Percentiles rank a stretch among this genome's conserved stretches.
Conservation (phyloP, 2,797 vertebrate species). For the Aythya fuligula region DNA sequence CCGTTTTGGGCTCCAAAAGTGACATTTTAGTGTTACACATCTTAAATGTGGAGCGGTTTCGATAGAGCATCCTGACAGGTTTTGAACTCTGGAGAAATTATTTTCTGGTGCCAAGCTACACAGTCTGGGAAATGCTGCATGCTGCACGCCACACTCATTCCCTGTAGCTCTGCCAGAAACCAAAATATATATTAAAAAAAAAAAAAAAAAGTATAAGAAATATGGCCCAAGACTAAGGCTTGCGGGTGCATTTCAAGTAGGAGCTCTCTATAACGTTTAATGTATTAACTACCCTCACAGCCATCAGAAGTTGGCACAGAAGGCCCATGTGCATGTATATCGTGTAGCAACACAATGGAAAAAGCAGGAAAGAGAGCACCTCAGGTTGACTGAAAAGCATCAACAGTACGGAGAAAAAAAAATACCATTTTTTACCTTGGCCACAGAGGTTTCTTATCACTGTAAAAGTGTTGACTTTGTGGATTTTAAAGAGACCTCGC, state of each 20-base stretch:
- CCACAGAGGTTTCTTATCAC: not conserved
- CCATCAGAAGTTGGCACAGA: not conserved
- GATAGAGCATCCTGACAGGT: conserved; percentile 57
- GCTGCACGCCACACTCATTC: conserved; percentile 15
- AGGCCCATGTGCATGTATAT: not conserved
- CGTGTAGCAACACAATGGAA: not conserved
- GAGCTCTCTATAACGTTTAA: not conserved
- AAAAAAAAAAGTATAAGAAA: not conserved
- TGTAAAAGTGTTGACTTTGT: not conserved
- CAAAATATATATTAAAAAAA: not conserved
- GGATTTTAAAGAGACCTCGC: not conserved
- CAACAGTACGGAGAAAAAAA: not conserved
- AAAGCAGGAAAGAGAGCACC: not conserved
- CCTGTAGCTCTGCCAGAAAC: conserved; percentile 26
- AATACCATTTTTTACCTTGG: not conserved
- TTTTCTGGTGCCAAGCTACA: conserved; percentile 63
- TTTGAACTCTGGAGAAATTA: conserved; percentile 41
- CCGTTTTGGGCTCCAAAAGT: not conserved
- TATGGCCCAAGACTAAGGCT: not conserved
- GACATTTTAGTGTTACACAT: conserved; percentile 43
- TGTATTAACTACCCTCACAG: not conserved
- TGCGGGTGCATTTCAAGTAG: not conserved
- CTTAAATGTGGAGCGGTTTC: not conserved
- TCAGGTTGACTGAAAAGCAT: not conserved
- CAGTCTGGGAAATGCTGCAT: conserved; percentile 28